Conservation (phyloP, 2,113 vertebrate genomes). For the Eulemur rufifrons region DNA sequence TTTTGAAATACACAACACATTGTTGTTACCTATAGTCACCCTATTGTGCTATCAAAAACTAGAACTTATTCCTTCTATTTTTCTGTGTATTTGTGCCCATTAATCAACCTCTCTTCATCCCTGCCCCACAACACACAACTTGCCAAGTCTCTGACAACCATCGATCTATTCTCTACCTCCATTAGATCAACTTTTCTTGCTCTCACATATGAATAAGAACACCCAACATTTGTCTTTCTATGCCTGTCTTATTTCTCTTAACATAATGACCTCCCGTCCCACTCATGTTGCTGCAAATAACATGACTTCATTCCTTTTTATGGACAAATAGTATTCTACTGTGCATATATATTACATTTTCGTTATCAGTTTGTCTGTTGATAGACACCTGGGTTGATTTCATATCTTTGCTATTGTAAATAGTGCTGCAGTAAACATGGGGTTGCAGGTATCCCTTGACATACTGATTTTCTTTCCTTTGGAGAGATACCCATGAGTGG, state of each 20-base stretch:
- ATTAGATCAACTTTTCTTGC: background rate
- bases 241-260: background rate
- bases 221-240: background rate
- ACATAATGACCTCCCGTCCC: background rate
- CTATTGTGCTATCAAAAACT: background rate
- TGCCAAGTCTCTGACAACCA: background rate
- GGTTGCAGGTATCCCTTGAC: background rate
- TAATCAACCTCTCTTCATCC: background rate
- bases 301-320: background rate
- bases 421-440: background rate
- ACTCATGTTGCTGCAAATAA: background rate
- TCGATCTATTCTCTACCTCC: background rate
- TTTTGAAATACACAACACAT: background rate
- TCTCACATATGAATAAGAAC: background rate
- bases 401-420: background rate
- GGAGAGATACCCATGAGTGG: background rate
- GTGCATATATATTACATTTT: background rate
- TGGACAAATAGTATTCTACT: background rate
- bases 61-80: background rate
- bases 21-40: background rate
- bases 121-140: background rate
- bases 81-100: background rate
- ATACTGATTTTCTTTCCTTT: background rate
- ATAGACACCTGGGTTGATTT: background rate
- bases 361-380: background rate